Evolutionary conservation across 2,888 invertebrate genomes (phyloP), one percentile per base, ranked within the genome.

Genomic region (Gari tellinella): DNA sequence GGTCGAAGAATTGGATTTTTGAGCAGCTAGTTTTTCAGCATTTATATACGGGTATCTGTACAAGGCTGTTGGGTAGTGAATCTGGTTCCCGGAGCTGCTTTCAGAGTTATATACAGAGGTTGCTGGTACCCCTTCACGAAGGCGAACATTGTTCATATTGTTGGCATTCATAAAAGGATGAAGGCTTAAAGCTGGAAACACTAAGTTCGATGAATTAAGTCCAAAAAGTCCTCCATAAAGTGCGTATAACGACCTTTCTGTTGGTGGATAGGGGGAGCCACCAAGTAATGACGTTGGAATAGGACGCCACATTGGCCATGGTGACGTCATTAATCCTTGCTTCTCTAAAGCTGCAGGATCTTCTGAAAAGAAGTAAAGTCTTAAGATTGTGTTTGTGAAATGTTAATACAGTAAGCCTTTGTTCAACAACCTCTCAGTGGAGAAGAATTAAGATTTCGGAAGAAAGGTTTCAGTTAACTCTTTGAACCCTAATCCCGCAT

Each of bases 41-140:
- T 83, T 81, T 19, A 87, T 67, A 69, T 87, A 88, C 7, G 88
- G 88, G 58, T 88, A 88, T 62, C 88, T 65, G 55, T 87, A 87
- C 37, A 87, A 60, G n/a, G 86, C 80, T 12, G 81, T 78, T 10
- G 80, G 82, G 70, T 78, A 79, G 68, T 82, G 83, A 21, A 75
- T 73, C 70, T 69, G 80, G 49, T 70, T 46, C 19, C 72, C 52
- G 2, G 79, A 49, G 21, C 80, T 60, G 10, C 19, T 64, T 21
- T 57, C 58, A 51, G 80, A 49, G 56, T 43, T 72, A 49, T 81
- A 80, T 23, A 73, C 72, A 23, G 80, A 75, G 23, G 79, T 62
- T 15, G 78, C 74, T n/a, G 55, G 46, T 51, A 80, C 63, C 14
- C 72, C 76, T 60, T 84, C 83, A 26, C 83, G 72, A 14, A 82